phyloP scores from a whole-genome alignment of 2,797 vertebrate species.

The Falco rusticolus region DNA sequence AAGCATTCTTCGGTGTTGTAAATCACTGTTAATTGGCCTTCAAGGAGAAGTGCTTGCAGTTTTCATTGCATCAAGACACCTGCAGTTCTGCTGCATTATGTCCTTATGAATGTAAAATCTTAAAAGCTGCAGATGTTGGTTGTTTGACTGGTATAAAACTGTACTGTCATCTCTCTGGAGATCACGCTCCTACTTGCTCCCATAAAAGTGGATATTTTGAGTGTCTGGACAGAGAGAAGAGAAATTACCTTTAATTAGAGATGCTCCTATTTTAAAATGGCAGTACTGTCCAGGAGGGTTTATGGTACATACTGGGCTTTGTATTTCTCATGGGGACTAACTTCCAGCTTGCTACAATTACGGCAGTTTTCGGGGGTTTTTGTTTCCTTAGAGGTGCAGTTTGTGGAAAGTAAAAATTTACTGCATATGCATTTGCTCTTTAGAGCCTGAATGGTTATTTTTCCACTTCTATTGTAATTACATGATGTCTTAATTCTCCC shows the following conservation, averaged over 20 bases:
- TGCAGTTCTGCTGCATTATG: neutral
- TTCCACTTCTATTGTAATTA: neutral
- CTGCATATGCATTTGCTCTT: neutral
- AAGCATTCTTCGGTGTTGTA: conserved; percentile 8
- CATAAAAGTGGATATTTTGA: neutral
- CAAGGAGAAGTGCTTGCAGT: neutral
- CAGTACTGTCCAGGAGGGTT: neutral
- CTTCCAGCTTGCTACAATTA: neutral
- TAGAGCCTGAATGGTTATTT: neutral
- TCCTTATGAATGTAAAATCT: neutral
- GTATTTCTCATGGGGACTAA: neutral
- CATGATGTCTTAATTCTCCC: neutral
- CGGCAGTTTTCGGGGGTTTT: neutral
- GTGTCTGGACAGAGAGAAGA: neutral
- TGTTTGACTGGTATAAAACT: neutral
- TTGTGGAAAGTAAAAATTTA: neutral
- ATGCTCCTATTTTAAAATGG: neutral
- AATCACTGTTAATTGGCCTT: conserved; percentile 20
- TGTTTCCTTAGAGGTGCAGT: neutral
- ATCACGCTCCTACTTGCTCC: neutral
- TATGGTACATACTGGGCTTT: neutral
- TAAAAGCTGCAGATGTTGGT: neutral
- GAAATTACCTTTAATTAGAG: neutral
- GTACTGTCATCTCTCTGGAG: neutral
- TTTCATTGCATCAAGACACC: neutral